A percentile compares a stretch with the other conserved stretches of the same genome.
phyloP scores from a whole-genome alignment of 2,888 invertebrate genomes.

The Drosophila mimica region DNA sequence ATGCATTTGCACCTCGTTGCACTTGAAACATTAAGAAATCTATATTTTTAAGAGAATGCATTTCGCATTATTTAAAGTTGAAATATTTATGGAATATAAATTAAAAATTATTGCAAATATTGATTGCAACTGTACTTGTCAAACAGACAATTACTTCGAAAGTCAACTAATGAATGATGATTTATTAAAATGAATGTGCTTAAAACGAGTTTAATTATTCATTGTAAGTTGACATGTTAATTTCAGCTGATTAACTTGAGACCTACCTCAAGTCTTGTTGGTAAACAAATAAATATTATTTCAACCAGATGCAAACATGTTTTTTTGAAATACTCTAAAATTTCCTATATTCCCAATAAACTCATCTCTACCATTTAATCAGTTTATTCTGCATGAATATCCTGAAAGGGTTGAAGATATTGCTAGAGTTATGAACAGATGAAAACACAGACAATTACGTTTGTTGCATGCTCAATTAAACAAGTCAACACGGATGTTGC shows the following conservation, averaged over 20 bases:
- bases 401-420: background rate
- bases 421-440: background rate
- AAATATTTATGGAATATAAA: background rate
- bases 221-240: background rate
- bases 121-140: background rate
- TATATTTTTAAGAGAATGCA: background rate
- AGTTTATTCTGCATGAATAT: too few relatives aligned
- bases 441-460: slow-evolving; percentile 31
- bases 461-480: slow-evolving; percentile 59
- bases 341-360: background rate
- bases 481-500: slow-evolving; percentile 64
- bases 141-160: background rate
- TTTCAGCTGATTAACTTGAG: background rate
- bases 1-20: background rate
- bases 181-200: slow-evolving; percentile 4
- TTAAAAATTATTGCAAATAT: background rate
- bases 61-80: background rate
- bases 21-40: background rate
- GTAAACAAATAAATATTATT: background rate
- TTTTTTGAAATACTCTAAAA: background rate
- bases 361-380: too few relatives aligned
- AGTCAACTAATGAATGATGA: background rate
- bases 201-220: background rate
- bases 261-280: slow-evolving; percentile 19
- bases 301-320: background rate